These are phyloP conservation scores for Digitonthophagus gazella DNA, from an alignment of 2,888 invertebrate species.

Conservation along the genomic window DNA sequence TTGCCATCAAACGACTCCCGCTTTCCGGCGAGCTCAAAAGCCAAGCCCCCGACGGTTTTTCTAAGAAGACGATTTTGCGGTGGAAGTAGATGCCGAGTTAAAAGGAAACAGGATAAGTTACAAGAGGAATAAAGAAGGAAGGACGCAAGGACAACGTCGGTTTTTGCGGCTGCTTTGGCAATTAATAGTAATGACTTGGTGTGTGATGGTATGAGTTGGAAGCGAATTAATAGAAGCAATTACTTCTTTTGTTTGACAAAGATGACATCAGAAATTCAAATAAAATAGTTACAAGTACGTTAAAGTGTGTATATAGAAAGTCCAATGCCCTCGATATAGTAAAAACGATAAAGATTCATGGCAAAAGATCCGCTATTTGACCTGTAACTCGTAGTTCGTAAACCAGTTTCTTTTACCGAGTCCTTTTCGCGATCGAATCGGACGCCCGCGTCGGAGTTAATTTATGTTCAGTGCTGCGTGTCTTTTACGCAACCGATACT, in stretches of 20 bases:
- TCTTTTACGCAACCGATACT: neutral
- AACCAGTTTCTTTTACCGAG: neutral
- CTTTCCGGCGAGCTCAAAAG: neutral
- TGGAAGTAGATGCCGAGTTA: neutral
- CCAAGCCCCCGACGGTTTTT: neutral
- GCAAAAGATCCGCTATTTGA: neutral
- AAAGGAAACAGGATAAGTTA: neutral
- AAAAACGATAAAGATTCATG: neutral
- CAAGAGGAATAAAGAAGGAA: neutral
- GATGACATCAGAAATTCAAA: no score
- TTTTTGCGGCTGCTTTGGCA: neutral
- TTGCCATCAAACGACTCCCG: neutral
- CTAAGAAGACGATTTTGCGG: neutral
- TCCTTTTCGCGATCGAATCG: neutral
- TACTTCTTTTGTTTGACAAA: no score
- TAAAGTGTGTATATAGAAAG: no score
- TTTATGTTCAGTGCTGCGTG: neutral
- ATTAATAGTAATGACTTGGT: neutral
- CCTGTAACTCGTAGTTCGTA: neutral
- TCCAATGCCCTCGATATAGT: neutral
- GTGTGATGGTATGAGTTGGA: slow-evolving; percentile 5
- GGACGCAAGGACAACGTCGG: neutral
- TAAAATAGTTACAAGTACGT: no score
- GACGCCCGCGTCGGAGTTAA: neutral
- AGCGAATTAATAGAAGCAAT: slow-evolving; percentile 9